Conservation (phyloP, 2,113 vertebrate genomes). For the Bambusicola thoracicus region DNA sequence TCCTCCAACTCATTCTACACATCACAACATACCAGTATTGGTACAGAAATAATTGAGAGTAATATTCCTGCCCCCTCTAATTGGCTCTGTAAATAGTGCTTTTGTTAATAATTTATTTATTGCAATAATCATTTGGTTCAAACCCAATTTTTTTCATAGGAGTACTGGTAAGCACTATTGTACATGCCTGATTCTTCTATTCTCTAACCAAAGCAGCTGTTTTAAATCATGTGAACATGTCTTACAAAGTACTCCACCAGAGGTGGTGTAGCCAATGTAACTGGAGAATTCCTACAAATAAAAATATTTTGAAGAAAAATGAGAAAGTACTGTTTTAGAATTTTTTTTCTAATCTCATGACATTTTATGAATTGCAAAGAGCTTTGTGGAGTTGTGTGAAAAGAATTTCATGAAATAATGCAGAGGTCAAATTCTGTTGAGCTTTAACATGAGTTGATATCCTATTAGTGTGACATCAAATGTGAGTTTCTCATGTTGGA, state of each 20-base stretch:
- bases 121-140: not conserved
- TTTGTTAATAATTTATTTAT: not conserved
- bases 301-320: not conserved
- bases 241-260: not conserved
- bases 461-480: not conserved
- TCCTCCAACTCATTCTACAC: not conserved
- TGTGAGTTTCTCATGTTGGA: not conserved
- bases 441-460: not conserved
- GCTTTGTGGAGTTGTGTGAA: not conserved
- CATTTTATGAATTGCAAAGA: not conserved
- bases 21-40: no score
- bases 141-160: no score
- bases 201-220: not conserved
- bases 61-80: not conserved
- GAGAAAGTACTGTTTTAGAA: not conserved
- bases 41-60: not conserved
- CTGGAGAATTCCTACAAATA: no score
- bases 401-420: not conserved
- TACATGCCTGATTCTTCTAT: not conserved
- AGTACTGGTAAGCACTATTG: no score
- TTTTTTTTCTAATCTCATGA: not conserved
- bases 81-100: not conserved
- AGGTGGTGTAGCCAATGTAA: no score
- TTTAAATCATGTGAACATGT: not conserved
- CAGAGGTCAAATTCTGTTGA: not conserved